phyloP scores from a whole-genome alignment of 2,113 vertebrate genomes.

The Hystrix cristata region DNA sequence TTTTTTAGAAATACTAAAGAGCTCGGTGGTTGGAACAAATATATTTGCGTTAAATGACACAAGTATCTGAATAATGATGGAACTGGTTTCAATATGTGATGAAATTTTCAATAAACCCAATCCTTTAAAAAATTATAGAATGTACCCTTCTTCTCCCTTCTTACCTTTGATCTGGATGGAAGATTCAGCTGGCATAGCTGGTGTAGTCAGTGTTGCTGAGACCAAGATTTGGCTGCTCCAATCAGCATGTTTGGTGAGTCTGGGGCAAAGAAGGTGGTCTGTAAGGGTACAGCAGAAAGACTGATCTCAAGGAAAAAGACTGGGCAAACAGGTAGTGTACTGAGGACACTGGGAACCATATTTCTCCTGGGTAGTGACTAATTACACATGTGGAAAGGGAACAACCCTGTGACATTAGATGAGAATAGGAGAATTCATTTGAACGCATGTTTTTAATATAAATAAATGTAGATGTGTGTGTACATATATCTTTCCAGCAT shows the following conservation, averaged over 20 bases:
- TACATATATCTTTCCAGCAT: neutral
- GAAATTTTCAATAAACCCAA: neutral
- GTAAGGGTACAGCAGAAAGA: neutral
- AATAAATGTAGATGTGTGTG: neutral
- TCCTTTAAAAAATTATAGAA: slow-evolving; percentile 5
- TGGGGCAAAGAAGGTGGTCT: neutral
- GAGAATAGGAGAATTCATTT: neutral
- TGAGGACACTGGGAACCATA: neutral
- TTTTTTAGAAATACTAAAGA: slow-evolving; percentile 1
- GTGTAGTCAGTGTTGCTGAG: neutral
- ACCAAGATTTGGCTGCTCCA: neutral
- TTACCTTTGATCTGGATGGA: neutral
- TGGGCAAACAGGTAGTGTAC: neutral
- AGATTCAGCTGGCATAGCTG: neutral
- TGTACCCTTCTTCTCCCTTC: neutral
- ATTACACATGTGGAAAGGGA: neutral
- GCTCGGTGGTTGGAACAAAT: slow-evolving; percentile 29
- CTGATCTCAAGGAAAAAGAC: neutral
- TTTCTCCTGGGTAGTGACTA: slow-evolving; percentile 27
- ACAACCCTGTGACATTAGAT: neutral
- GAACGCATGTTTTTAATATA: slow-evolving; percentile 31
- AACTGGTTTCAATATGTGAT: neutral
- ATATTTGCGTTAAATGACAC: neutral
- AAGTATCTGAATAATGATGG: neutral
- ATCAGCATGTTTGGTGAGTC: neutral